A percentile compares a stretch with the other conserved stretches of the same genome.
phyloP scores from a whole-genome alignment of 2,113 vertebrate genomes.

The Azemiops feae region DNA sequence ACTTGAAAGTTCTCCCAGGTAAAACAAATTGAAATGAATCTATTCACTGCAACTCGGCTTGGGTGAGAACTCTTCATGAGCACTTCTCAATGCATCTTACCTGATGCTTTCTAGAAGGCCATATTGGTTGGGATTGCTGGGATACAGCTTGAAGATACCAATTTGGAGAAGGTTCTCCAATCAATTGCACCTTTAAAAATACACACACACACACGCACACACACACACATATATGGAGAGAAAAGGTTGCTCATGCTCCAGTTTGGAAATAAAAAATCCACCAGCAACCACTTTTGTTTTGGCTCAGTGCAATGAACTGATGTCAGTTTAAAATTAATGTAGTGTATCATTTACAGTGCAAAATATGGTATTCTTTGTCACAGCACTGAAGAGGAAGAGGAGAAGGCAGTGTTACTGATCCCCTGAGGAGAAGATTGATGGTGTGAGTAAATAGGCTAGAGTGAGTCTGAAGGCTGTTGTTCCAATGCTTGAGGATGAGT shows the following conservation, averaged over 20 bases:
- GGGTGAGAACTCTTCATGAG: neutral
- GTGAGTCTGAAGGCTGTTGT: constrained; percentile 20
- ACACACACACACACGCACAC: too few relatives aligned
- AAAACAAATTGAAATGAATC: neutral
- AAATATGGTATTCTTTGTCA: constrained; percentile 68
- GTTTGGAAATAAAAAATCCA: constrained; percentile 59
- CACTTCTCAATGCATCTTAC: neutral
- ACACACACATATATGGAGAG: constrained; percentile 43
- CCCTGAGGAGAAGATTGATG: constrained; percentile 76
- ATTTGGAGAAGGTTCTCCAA: neutral
- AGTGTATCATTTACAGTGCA: constrained; percentile 83
- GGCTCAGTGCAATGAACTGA: constrained; percentile 73
- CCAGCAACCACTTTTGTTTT: constrained; percentile 65
- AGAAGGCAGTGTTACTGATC: constrained; percentile 81
- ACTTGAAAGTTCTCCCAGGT: neutral
- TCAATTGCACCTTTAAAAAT: neutral
- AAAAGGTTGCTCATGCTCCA: constrained; percentile 82
- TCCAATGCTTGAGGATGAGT: constrained; percentile 50
- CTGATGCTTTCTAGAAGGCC: neutral
- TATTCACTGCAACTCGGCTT: neutral
- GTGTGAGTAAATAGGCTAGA: neutral
- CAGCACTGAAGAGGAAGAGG: constrained; percentile 78
- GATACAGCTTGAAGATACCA: neutral
- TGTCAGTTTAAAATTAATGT: constrained; percentile 65
- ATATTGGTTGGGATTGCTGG: neutral